Evolutionary conservation across 2,113 vertebrate species (phyloP), one percentile per base, ranked within the genome.

Genomic region (Anolis sagrei): DNA sequence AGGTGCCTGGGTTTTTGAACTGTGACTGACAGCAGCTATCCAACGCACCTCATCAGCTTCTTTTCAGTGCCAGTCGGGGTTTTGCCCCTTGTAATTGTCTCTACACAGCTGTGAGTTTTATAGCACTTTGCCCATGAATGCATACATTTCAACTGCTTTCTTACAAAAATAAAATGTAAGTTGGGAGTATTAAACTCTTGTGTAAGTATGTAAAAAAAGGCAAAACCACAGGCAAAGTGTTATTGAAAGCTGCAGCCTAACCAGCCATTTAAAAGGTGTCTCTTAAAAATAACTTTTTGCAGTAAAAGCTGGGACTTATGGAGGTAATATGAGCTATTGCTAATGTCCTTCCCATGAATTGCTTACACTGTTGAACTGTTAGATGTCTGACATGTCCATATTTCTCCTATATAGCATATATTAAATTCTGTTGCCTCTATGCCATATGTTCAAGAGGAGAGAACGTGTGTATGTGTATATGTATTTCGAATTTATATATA

Each of bases 301-400:
- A 93, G 27, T 87, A 85, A 83, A 88, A 88, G 74, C 85, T 90
- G 19, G 76, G 93, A 92, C 89, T 95, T 90, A 85, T 93, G 90
- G 84, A 91, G 92, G 93, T 93, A 95, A 75, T 3, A 7, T 81
- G 89, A 92, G 87, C 92, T 86, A 86, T 90, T 91, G 70, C 85
- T 76, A 88, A 78, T 89, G 73, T 89, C 85, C 83, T 92, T 92
- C 82, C 81, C 76, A 82, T 94, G 94, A 94, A 94, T 92, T 93
- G 89, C 92, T 93, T 94, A 93, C 87, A 91, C 86, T 93, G 90
- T 90, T 83, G 90, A 92, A 90, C 91, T 32, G 80, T 94, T 94
- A 94, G 92, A 94, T 93, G 91, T 92, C 92, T 94, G 93, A 94
- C 91, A 92, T 93, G 93, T 93, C 93, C 89, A 93, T 95, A 94